Evolutionary conservation across 2,113 vertebrate genomes (phyloP).

Genomic region (Charadrius vociferus): DNA sequence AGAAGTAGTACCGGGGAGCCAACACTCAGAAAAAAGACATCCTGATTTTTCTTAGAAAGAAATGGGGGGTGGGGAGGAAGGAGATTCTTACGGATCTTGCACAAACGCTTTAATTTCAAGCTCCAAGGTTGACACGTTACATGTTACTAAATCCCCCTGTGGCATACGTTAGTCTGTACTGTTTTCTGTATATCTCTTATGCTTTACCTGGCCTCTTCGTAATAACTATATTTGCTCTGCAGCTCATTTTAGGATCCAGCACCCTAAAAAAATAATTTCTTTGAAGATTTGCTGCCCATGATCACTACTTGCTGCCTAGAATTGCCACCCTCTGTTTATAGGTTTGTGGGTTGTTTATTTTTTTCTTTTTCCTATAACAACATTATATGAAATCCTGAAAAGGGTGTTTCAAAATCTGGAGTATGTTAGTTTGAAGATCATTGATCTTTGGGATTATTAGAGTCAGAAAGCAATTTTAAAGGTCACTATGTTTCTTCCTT

Average conservation of each 20-base stretch:
- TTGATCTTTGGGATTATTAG: not conserved
- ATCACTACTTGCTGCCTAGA: not conserved
- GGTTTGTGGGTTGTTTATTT: not conserved
- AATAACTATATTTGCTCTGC: not conserved
- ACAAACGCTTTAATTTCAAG: not conserved
- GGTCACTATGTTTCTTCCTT: not conserved
- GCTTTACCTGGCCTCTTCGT: not conserved
- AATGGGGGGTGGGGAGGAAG: accelerated
- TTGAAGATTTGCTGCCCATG: not conserved
- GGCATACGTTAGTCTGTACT: not conserved
- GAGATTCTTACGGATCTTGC: not conserved
- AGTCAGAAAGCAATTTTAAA: not conserved
- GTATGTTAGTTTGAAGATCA: not conserved
- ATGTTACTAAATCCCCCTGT: not conserved
- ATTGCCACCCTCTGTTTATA: not conserved
- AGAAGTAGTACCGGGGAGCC: not conserved
- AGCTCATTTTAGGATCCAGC: not conserved
- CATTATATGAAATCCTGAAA: not conserved
- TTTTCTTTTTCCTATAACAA: not conserved
- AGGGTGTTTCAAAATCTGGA: not conserved
- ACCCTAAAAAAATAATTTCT: not conserved
- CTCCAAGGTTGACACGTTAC: not conserved
- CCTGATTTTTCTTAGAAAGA: not conserved
- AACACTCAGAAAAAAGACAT: not conserved
- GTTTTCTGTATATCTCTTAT: not conserved